These are phyloP conservation scores for Dipodomys ordii DNA, from an alignment of 2,113 vertebrate species.

Conservation along the genomic window DNA sequence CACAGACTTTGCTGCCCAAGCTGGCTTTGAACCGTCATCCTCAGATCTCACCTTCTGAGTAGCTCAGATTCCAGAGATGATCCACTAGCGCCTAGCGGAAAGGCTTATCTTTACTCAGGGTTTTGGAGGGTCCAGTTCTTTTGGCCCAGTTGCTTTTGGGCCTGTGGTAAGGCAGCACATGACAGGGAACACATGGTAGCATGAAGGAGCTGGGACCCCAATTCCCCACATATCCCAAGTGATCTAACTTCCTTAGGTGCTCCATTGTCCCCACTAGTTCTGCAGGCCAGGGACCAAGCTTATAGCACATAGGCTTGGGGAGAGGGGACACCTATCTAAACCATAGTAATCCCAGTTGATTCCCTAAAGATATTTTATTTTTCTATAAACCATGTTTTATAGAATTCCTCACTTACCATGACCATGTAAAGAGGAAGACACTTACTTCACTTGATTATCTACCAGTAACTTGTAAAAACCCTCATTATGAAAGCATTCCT, in stretches of 20 bases:
- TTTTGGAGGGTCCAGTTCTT: not conserved
- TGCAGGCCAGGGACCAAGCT: not conserved
- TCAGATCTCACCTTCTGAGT: no score
- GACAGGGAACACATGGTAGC: not conserved
- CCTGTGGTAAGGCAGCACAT: not conserved
- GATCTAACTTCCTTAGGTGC: not conserved
- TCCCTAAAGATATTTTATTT: no score
- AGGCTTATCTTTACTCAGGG: not conserved
- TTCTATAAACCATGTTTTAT: not conserved
- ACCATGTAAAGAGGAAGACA: not conserved
- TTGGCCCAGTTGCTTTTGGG: not conserved
- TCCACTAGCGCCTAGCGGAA: no score
- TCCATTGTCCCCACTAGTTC: not conserved
- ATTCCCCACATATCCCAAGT: rapidly evolving
- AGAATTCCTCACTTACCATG: not conserved
- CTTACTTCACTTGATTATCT: not conserved
- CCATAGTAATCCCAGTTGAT: not conserved
- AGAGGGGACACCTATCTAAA: not conserved
- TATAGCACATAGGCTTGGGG: not conserved
- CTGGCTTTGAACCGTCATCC: no score
- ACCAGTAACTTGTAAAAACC: not conserved
- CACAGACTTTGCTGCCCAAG: no score
- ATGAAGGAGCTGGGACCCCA: not conserved
- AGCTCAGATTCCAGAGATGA: no score
- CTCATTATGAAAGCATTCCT: not conserved